A percentile compares a stretch with the other conserved stretches of the same genome.
These are phyloP conservation scores for Nansenia antarctica DNA, from an alignment of 2,113 vertebrate species.

Conservation along the genomic window DNA sequence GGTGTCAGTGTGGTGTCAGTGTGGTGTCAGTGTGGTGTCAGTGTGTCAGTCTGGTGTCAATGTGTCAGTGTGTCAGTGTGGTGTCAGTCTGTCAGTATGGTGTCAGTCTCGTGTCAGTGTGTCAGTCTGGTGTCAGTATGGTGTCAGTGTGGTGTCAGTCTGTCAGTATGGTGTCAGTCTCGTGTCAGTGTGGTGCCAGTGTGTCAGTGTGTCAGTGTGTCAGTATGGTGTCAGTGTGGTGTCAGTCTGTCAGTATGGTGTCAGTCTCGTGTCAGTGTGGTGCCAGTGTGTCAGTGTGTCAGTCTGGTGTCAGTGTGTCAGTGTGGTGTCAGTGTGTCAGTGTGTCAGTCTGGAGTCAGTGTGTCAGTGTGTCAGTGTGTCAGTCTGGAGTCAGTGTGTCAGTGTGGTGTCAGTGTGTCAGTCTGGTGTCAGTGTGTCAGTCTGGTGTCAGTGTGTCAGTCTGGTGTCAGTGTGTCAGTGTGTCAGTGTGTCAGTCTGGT, in stretches of 20 bases:
- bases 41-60: not conserved
- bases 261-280: conserved; percentile 2
- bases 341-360: not conserved
- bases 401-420: not conserved
- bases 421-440: not conserved
- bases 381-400: not conserved
- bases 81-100: not conserved
- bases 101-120: not conserved
- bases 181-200: not conserved
- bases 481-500: conserved; percentile 10
- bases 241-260: not conserved
- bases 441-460: conserved; percentile 12
- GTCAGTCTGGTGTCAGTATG: not conserved
- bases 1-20: not conserved
- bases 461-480: not conserved
- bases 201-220: not conserved
- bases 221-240: not conserved
- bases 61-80: conserved; percentile 7
- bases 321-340: not conserved
- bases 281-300: not conserved
- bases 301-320: too few species aligned
- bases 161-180: not conserved
- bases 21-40: not conserved
- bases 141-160: not conserved
- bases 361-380: not conserved